Conservation (phyloP, 2,113 vertebrate genomes). For the Pelusios castaneus region DNA sequence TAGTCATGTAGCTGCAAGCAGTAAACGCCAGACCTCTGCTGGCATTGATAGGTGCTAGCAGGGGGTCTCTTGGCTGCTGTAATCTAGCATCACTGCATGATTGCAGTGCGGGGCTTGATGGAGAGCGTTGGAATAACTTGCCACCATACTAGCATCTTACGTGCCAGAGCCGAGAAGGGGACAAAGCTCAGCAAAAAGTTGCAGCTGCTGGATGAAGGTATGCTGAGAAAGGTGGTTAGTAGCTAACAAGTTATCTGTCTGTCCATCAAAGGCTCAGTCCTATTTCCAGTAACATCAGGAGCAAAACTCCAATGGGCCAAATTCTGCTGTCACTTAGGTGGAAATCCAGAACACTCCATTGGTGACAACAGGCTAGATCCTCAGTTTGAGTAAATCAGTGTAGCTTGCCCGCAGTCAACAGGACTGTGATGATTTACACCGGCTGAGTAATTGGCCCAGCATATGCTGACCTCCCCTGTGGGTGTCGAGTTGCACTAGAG, state of each 20-base stretch:
- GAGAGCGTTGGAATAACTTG: neutral
- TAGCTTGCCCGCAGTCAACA: neutral
- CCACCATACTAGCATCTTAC: neutral
- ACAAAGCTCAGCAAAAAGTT: neutral
- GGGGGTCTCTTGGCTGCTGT: neutral
- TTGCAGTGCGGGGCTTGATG: fast-evolving
- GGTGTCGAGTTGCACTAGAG: neutral
- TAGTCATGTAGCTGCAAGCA: neutral
- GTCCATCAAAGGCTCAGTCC: neutral
- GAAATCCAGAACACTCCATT: neutral
- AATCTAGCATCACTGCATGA: fast-evolving
- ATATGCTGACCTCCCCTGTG: neutral
- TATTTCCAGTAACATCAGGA: neutral
- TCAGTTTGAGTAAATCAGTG: neutral
- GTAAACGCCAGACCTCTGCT: neutral
- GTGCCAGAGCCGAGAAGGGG: neutral
- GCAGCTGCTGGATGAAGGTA: neutral
- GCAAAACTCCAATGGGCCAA: neutral
- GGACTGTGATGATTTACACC: neutral
- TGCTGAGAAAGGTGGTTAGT: neutral
- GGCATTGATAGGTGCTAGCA: neutral
- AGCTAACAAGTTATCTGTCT: neutral
- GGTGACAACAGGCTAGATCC: neutral
- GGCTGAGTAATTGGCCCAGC: neutral
- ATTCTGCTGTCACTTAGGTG: neutral